phyloP scores from a whole-genome alignment of 2,797 vertebrate species.

The Catamblyrhynchus diadema region DNA sequence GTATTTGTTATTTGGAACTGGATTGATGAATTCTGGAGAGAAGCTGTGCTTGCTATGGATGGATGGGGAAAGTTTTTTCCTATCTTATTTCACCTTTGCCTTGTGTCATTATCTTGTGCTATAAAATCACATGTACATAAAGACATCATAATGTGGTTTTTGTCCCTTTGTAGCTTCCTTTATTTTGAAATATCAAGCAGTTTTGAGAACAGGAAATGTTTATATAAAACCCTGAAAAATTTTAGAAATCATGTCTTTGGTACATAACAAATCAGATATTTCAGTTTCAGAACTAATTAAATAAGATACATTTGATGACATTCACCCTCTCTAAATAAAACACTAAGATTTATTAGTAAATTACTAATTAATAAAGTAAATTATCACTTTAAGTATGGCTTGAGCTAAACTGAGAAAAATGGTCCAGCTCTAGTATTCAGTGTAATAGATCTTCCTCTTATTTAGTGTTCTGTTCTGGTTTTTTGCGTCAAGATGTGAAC shows the following conservation, averaged over 20 bases:
- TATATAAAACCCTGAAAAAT: background rate
- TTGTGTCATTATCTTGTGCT: background rate
- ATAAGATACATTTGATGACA: background rate
- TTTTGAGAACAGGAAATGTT: background rate
- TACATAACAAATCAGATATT: background rate
- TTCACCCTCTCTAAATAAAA: background rate
- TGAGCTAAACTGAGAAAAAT: background rate
- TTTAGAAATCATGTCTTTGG: background rate
- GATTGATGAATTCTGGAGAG: background rate
- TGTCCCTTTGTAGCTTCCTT: background rate
- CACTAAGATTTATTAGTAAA: background rate
- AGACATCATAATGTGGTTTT: background rate
- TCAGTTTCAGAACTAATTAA: background rate
- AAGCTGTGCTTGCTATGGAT: background rate
- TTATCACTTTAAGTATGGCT: background rate
- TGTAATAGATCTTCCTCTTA: background rate
- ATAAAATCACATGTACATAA: background rate
- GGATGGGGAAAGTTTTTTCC: background rate
- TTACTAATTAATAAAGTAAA: background rate
- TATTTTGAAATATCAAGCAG: background rate
- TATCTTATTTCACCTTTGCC: background rate
- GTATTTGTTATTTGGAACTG: background rate
- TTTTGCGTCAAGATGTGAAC: background rate
- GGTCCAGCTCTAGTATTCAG: background rate
- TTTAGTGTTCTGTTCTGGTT: background rate